Percentiles rank a stretch among this genome's conserved stretches.
Conservation (phyloP, 2,888 invertebrate species). For the Dryococelus australis region DNA sequence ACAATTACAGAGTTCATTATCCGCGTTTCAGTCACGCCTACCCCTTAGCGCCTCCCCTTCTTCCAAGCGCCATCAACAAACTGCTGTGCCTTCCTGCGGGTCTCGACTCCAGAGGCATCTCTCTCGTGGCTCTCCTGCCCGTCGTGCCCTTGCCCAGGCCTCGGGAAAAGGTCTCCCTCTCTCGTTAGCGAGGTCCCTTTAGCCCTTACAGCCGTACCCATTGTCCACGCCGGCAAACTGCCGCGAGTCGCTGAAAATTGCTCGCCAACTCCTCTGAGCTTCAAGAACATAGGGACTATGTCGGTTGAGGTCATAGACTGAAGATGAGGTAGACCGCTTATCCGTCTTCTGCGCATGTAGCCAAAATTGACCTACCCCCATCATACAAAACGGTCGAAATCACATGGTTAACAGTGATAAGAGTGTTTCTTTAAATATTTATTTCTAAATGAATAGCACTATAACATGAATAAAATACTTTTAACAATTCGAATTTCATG, state of each 20-base stretch:
- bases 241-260: neutral
- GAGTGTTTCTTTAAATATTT: no score
- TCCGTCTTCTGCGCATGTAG: no score
- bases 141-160: neutral
- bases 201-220: neutral
- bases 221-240: neutral
- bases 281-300: no score
- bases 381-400: no score
- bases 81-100: neutral
- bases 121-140: neutral
- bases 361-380: no score
- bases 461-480: no score
- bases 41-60: neutral
- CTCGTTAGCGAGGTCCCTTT: neutral
- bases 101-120: neutral
- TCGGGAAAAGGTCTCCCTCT: neutral
- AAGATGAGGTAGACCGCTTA: no score
- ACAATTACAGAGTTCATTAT: conserved; percentile 26
- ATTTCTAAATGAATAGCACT: no score
- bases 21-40: conserved; percentile 12
- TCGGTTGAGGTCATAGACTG: no score
- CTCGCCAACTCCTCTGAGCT: no score
- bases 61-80: neutral
- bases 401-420: no score
- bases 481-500: no score